Percentiles rank a stretch among this genome's conserved stretches.
Evolutionary conservation across 2,113 vertebrate species (phyloP).

Genomic region (Melanocharis versteri): DNA sequence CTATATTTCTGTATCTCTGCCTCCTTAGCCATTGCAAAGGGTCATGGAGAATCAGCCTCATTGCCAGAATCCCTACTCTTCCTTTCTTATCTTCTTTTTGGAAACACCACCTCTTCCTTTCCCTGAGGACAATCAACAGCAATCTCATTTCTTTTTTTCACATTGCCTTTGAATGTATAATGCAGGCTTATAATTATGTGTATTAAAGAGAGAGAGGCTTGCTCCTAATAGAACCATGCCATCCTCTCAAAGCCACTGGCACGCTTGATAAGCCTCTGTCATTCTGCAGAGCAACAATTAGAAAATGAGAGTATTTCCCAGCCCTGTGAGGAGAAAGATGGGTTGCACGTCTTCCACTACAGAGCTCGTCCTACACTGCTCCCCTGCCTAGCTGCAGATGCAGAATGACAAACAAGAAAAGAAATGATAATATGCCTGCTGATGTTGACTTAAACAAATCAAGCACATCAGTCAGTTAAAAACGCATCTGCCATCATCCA

Average conservation of each 20-base stretch:
- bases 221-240: slow-evolving; percentile 17
- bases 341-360: not conserved
- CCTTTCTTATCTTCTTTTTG: not conserved
- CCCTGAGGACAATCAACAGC: not conserved
- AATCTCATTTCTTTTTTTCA: not conserved
- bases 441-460: slow-evolving; percentile 28
- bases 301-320: slow-evolving; percentile 38
- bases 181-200: not conserved
- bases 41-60: not conserved
- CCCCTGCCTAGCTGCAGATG: slow-evolving; percentile 25
- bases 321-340: not conserved
- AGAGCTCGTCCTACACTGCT: not conserved
- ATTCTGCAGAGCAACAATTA: not conserved
- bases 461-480: slow-evolving; percentile 4
- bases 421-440: slow-evolving; percentile 21
- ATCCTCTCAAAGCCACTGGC: slow-evolving; percentile 28
- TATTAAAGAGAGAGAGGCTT: not conserved
- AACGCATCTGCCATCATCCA: not conserved
- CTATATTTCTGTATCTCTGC: not conserved
- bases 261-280: not conserved
- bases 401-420: slow-evolving; percentile 40
- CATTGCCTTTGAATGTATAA: slow-evolving; percentile 24
- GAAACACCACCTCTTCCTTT: not conserved
- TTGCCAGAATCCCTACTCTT: not conserved
- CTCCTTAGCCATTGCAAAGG: not conserved